Percentiles rank a stretch among this genome's conserved stretches.
Conservation (phyloP, 2,888 invertebrate genomes). For the Danaus chrysippus region DNA sequence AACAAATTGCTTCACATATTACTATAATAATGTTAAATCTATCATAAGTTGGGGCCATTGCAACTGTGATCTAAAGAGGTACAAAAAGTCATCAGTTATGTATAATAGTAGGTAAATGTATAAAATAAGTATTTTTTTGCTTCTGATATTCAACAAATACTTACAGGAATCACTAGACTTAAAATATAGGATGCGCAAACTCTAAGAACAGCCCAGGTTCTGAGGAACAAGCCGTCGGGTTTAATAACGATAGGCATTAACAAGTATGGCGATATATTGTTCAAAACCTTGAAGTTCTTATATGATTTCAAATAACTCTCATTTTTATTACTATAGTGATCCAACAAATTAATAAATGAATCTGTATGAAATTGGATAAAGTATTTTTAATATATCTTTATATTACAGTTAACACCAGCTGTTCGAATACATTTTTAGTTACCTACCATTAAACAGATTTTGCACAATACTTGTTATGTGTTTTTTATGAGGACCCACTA, state of each 20-base stretch:
- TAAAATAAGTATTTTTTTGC: not conserved
- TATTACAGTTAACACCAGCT: not conserved
- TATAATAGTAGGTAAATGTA: not conserved
- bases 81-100: constrained; percentile 9
- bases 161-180: constrained; percentile 64
- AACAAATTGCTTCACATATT: constrained; percentile 63
- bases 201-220: constrained; percentile 58
- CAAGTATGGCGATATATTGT: constrained; percentile 54
- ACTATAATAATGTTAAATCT: constrained; percentile 52
- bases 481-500: constrained; percentile 35
- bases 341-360: constrained; percentile 61
- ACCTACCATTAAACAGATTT: constrained; percentile 55
- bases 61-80: constrained; percentile 52
- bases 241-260: constrained; percentile 61
- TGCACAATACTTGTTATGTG: constrained; percentile 58
- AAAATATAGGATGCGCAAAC: constrained; percentile 53
- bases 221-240: constrained; percentile 64
- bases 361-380: constrained; percentile 38
- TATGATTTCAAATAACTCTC: constrained; percentile 59
- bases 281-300: constrained; percentile 52
- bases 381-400: not conserved
- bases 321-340: constrained; percentile 49
- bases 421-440: constrained; percentile 16
- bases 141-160: constrained; percentile 17
- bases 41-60: constrained; percentile 59